These are phyloP conservation scores for Cabera pusaria DNA, from an alignment of 2,888 invertebrate genomes.

Conservation along the genomic window DNA sequence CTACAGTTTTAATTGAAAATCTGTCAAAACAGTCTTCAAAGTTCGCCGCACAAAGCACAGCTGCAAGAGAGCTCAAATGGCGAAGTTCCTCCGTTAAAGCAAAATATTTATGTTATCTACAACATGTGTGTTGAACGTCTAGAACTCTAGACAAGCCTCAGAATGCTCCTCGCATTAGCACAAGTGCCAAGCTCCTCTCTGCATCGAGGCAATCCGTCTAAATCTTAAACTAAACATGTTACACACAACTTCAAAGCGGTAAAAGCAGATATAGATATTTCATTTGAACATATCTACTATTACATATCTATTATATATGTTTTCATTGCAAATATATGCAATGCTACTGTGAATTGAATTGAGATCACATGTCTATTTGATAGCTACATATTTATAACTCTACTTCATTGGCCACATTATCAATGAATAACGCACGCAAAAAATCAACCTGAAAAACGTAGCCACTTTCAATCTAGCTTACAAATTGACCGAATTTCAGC, in stretches of 20 bases:
- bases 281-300: conserved; percentile 1
- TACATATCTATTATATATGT: neutral
- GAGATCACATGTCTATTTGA: conserved; percentile 6
- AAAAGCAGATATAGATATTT: conserved; percentile 10
- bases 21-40: conserved; percentile 45
- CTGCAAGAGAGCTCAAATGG: conserved; percentile 15
- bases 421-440: conserved; percentile 1
- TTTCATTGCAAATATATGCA: conserved; percentile 1
- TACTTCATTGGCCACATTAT: no score
- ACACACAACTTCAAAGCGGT: conserved; percentile 7
- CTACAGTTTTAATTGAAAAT: no score
- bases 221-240: conserved; percentile 17
- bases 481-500: conserved; percentile 36
- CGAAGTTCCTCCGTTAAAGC: conserved; percentile 32
- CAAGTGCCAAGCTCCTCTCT: conserved; percentile 11
- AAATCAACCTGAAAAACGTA: conserved; percentile 2
- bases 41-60: conserved; percentile 47
- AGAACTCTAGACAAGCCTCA: conserved; percentile 50
- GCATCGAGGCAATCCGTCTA: conserved; percentile 16
- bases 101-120: conserved; percentile 48
- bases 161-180: conserved; percentile 6
- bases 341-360: conserved; percentile 3
- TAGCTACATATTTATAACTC: no score
- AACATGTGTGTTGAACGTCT: conserved; percentile 42
- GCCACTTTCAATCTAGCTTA: conserved; percentile 12